Evolutionary conservation across 2,113 vertebrate species (phyloP).

Genomic region (Brachypteracias leptosomus): DNA sequence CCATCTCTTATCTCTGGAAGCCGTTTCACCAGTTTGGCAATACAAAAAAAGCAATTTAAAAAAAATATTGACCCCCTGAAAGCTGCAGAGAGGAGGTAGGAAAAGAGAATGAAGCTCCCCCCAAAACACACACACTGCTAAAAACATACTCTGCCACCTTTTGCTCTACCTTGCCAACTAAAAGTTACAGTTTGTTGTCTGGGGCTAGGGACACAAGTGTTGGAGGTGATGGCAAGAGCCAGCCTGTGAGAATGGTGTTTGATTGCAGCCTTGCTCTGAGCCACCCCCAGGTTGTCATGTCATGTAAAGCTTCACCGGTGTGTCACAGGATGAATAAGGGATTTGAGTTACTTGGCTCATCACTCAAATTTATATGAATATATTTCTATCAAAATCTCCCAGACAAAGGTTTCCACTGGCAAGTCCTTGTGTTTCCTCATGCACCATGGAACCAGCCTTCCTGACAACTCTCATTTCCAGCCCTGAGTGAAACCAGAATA

Average conservation of each 20-base stretch:
- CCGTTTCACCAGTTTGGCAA: not conserved
- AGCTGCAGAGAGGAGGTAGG: not conserved
- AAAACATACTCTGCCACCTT: not conserved
- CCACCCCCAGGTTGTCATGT: not conserved
- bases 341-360: not conserved
- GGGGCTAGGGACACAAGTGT: not conserved
- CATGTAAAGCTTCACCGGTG: not conserved
- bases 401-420: not conserved
- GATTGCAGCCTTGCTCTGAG: not conserved
- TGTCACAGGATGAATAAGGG: not conserved
- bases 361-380: not conserved
- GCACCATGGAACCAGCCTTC: not conserved
- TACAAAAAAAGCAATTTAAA: not conserved
- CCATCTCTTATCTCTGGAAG: not conserved
- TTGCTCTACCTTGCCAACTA: not conserved
- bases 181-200: not conserved
- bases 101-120: not conserved
- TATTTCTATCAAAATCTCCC: not conserved
- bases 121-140: not conserved
- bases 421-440: not conserved
- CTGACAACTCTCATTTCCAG: constrained; percentile 16
- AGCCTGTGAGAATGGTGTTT: not conserved
- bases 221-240: not conserved
- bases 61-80: not conserved
- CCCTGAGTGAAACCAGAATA: constrained; percentile 16